A percentile compares a stretch with the other conserved stretches of the same genome.
phyloP scores from a whole-genome alignment of 2,888 invertebrate genomes.

The Latrodectus elegans region DNA sequence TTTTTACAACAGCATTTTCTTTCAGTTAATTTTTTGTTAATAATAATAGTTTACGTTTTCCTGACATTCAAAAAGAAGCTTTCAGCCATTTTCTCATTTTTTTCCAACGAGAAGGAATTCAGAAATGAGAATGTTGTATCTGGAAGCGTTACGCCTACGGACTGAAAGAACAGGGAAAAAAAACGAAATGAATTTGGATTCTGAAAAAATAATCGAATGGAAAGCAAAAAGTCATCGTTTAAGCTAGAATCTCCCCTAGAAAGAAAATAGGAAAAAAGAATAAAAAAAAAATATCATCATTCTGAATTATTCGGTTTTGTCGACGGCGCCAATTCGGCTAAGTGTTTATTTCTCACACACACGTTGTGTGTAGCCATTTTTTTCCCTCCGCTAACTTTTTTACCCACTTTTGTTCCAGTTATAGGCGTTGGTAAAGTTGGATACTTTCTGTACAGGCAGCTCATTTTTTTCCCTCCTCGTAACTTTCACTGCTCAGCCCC shows the following conservation, averaged over 20 bases:
- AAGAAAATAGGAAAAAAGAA: constrained; percentile 8
- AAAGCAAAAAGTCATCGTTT: constrained; percentile 17
- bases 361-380: constrained; percentile 34
- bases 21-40: no score
- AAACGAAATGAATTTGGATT: constrained; percentile 1
- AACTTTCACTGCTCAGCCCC: constrained; percentile 10
- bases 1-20: no score
- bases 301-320: constrained; percentile 66
- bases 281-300: constrained; percentile 49
- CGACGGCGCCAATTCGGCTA: constrained; percentile 63
- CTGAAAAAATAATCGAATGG: neutral
- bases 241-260: constrained; percentile 20
- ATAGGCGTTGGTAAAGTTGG: constrained; percentile 41
- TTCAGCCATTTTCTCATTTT: no score
- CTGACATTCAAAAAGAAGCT: no score
- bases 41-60: no score
- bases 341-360: constrained; percentile 67
- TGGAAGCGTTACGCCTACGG: no score
- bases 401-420: constrained; percentile 44
- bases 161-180: constrained; percentile 33
- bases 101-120: no score
- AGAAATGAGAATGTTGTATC: no score
- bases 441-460: constrained; percentile 40
- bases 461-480: constrained; percentile 25
- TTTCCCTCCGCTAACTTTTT: constrained; percentile 16